A percentile compares a stretch with the other conserved stretches of the same genome.
Conservation (phyloP, 2,113 vertebrate species). For the Emydura subglobosa region DNA sequence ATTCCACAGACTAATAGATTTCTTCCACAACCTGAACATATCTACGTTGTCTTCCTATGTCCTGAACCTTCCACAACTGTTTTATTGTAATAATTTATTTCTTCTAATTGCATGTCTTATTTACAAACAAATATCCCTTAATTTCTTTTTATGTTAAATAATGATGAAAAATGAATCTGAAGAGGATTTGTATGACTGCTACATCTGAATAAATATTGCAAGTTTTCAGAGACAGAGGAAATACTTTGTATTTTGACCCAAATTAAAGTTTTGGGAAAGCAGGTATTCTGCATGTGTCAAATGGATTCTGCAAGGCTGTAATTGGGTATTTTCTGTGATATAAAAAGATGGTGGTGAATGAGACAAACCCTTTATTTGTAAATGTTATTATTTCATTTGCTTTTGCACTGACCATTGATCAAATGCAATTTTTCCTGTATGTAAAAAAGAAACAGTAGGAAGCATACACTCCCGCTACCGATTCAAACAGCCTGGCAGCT, state of each 20-base stretch:
- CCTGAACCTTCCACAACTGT: background rate
- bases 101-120: background rate
- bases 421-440: background rate
- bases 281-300: background rate
- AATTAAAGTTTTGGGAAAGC: background rate
- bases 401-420: background rate
- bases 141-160: background rate
- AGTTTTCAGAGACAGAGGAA: background rate
- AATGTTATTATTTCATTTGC: background rate
- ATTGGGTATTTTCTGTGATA: background rate
- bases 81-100: background rate
- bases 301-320: background rate
- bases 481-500: slow-evolving; percentile 19
- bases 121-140: background rate
- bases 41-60: background rate
- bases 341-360: background rate
- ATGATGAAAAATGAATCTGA: background rate
- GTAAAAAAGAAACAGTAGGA: background rate
- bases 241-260: background rate
- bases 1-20: background rate
- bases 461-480: background rate
- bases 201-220: rapidly evolving
- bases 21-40: background rate
- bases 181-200: background rate
- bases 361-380: background rate